phyloP scores from a whole-genome alignment of 2,888 invertebrate species.

The Leptinotarsa juncta region DNA sequence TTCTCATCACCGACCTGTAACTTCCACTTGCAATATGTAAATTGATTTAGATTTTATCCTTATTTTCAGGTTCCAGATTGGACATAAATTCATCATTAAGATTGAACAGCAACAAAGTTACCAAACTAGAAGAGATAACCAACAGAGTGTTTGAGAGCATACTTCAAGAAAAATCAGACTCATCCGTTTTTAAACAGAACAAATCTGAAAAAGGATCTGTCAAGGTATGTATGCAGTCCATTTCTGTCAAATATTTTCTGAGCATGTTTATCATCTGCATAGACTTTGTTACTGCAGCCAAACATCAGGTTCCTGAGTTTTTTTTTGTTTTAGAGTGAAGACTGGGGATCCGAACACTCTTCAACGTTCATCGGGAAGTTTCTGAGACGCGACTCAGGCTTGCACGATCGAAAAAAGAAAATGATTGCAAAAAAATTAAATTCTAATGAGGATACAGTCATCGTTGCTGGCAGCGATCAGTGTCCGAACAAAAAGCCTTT shows the following conservation, averaged over 20 bases:
- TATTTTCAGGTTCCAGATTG: slow-evolving; percentile 15
- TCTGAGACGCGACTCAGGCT: slow-evolving; percentile 72
- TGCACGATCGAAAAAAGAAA: slow-evolving; percentile 63
- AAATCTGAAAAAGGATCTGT: slow-evolving; percentile 70
- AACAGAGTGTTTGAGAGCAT: slow-evolving; percentile 82
- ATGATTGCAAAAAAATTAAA: slow-evolving; percentile 37
- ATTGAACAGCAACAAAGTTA: slow-evolving; percentile 51
- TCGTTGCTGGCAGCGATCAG: slow-evolving; percentile 36
- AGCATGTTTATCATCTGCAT: neutral
- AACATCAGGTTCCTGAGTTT: slow-evolving; percentile 5
- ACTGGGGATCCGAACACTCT: slow-evolving; percentile 79
- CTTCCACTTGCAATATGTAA: too few relatives aligned
- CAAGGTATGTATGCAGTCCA: slow-evolving; percentile 63
- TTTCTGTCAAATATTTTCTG: neutral
- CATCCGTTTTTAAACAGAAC: slow-evolving; percentile 56
- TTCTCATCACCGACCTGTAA: too few relatives aligned
- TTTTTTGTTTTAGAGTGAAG: slow-evolving; percentile 70
- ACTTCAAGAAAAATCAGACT: slow-evolving; percentile 74
- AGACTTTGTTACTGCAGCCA: neutral
- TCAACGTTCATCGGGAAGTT: slow-evolving; percentile 76
- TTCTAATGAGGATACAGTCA: slow-evolving; percentile 1
- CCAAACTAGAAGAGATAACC: slow-evolving; percentile 76
- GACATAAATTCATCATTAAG: slow-evolving; percentile 8
- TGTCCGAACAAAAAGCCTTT: slow-evolving; percentile 68
- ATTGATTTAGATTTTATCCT: neutral